Percentiles rank a stretch among this genome's conserved stretches.
These are phyloP conservation scores for Clivina fossor DNA, from an alignment of 2,888 invertebrate species.

Conservation along the genomic window DNA sequence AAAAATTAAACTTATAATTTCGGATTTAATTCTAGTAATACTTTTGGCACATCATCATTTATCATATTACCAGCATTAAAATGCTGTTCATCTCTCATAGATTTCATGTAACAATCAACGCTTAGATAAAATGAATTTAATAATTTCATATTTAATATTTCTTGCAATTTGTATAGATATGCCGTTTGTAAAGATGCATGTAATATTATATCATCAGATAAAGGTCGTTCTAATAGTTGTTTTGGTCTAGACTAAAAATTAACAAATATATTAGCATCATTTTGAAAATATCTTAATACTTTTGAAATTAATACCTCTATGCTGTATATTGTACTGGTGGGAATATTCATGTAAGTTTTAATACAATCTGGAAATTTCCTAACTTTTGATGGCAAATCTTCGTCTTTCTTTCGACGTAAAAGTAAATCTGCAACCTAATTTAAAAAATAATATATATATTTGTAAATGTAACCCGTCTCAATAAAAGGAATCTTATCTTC, in stretches of 20 bases:
- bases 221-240: conserved; percentile 3
- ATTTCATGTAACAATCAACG: conserved; percentile 11
- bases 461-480: background rate
- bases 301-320: conserved; percentile 9
- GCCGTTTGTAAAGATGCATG: background rate
- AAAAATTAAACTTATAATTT: conserved; percentile 5
- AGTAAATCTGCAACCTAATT: conserved; percentile 12
- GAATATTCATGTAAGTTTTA: conserved; percentile 2
- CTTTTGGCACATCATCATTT: background rate
- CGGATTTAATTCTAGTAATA: conserved; percentile 12
- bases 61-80: background rate
- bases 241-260: conserved; percentile 12
- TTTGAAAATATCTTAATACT: background rate
- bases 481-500: too few relatives aligned
- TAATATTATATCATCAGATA: conserved; percentile 4
- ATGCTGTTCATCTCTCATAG: conserved; percentile 2
- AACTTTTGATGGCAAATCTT: conserved; percentile 5
- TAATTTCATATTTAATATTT: conserved; percentile 4
- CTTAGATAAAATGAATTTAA: background rate
- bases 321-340: conserved; percentile 3
- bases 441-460: conserved; percentile 2
- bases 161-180: conserved; percentile 1
- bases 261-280: background rate
- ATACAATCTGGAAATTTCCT: conserved; percentile 2
- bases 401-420: background rate